phyloP scores from a whole-genome alignment of 2,113 vertebrate species.

The Onychostruthus taczanowskii region DNA sequence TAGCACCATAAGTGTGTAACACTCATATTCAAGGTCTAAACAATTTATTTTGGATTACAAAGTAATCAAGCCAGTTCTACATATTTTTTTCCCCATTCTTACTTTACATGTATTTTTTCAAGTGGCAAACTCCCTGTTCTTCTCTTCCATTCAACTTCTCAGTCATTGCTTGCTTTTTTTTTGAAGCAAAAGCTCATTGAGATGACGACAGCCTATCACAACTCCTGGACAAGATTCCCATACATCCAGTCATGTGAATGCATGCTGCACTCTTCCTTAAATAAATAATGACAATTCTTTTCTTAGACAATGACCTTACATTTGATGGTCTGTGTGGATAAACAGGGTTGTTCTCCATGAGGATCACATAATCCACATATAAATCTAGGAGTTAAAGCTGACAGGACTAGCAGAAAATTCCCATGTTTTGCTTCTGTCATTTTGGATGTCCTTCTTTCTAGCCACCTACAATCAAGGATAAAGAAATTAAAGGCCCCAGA shows the following conservation, averaged over 20 bases:
- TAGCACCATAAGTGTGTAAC: neutral
- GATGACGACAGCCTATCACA: neutral
- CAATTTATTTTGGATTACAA: neutral
- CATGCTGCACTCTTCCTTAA: neutral
- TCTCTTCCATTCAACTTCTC: neutral
- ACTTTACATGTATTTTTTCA: neutral
- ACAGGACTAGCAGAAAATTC: neutral
- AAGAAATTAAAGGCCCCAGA: neutral
- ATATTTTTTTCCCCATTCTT: accelerated
- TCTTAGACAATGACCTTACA: neutral
- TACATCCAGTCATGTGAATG: neutral
- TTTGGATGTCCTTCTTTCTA: neutral
- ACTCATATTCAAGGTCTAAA: neutral
- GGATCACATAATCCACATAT: neutral
- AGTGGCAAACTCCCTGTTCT: neutral
- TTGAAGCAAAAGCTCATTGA: neutral
- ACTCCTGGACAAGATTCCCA: neutral
- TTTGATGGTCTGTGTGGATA: neutral
- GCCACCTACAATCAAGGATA: neutral
- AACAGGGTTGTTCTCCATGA: neutral
- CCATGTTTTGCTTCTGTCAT: neutral
- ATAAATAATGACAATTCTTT: constrained; percentile 11
- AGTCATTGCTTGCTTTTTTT: neutral
- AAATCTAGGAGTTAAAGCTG: neutral
- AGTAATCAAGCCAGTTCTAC: neutral